These are phyloP conservation scores for Nasua narica DNA, from an alignment of 2,797 vertebrate species.

Conservation along the genomic window DNA sequence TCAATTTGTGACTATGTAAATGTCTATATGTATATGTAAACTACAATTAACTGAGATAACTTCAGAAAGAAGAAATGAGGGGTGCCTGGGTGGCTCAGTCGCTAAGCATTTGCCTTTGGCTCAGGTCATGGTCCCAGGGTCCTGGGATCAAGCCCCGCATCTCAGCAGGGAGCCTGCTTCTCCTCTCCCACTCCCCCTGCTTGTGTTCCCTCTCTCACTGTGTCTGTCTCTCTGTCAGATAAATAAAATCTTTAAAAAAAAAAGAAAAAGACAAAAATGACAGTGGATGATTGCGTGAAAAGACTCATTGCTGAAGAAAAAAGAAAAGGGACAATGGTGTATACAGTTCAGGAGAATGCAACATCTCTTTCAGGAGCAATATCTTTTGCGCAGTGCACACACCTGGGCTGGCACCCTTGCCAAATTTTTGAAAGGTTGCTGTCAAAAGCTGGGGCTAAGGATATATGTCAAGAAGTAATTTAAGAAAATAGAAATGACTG, in stretches of 20 bases:
- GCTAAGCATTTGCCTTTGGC: too few relatives aligned
- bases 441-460: conserved; percentile 1
- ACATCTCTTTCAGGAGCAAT: not conserved
- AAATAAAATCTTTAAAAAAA: too few relatives aligned
- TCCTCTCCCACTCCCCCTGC: too few relatives aligned
- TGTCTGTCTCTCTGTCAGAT: too few relatives aligned
- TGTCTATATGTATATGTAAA: not conserved
- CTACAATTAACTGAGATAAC: not conserved
- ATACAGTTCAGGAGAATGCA: not conserved
- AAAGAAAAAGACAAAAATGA: not conserved
- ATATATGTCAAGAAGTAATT: not conserved
- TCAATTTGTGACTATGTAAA: not conserved
- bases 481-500: not conserved
- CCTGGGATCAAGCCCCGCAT: too few relatives aligned
- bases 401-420: not conserved
- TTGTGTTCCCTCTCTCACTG: too few relatives aligned
- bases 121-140: too few relatives aligned
- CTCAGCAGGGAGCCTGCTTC: too few relatives aligned
- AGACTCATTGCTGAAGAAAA: conserved; percentile 34
- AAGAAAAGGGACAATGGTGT: not conserved
- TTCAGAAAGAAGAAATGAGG: conserved; percentile 11
- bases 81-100: too few relatives aligned
- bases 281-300: not conserved
- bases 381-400: not conserved
- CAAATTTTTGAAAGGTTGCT: not conserved